Conservation (phyloP, 2,113 vertebrate species). For the Gymnorhina tibicen region DNA sequence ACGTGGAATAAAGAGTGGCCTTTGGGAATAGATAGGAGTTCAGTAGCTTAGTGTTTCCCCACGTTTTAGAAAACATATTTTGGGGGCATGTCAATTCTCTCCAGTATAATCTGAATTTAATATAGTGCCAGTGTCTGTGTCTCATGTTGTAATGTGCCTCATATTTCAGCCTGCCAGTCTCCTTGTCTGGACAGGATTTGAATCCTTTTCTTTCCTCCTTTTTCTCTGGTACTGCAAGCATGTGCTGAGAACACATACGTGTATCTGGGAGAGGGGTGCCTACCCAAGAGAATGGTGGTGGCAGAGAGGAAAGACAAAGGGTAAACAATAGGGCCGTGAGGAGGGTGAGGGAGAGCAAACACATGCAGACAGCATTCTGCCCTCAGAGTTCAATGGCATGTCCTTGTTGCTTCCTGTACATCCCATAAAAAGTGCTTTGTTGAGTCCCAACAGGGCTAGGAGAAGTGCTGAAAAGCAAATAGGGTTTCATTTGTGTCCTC, state of each 20-base stretch:
- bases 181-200: not conserved
- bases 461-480: not conserved
- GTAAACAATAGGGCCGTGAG: accelerated
- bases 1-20: not conserved
- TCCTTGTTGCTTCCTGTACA: not conserved
- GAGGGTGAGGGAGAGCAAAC: not conserved
- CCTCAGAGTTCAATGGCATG: not conserved
- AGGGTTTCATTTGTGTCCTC: not conserved
- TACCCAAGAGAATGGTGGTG: not conserved
- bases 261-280: not conserved
- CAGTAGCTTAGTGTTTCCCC: not conserved
- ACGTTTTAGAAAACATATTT: not conserved
- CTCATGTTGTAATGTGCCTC: not conserved
- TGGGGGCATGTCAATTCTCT: not conserved
- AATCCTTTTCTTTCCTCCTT: not conserved
- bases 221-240: not conserved
- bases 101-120: not conserved
- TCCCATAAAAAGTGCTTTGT: not conserved
- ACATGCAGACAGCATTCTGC: not conserved
- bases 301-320: not conserved
- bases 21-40: not conserved
- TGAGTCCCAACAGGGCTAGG: not conserved
- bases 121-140: not conserved
- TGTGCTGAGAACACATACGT: not conserved
- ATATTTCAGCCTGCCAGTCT: not conserved